These are phyloP conservation scores for Triplophysa rosa DNA, from an alignment of 2,113 vertebrate species.

Conservation along the genomic window DNA sequence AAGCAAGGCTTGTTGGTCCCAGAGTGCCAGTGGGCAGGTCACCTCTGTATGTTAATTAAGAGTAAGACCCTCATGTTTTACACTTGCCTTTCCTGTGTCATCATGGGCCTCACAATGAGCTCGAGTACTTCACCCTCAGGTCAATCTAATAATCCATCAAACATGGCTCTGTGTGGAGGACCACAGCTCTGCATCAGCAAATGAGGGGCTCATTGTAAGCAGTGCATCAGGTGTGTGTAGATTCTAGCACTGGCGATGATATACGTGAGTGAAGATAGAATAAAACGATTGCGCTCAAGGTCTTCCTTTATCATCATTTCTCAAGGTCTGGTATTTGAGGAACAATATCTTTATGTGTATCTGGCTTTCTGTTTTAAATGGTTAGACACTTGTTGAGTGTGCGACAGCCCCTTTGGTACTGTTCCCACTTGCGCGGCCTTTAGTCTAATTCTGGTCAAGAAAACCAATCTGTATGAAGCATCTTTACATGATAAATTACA, in stretches of 20 bases:
- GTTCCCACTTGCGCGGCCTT: no score
- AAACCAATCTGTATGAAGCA: no score
- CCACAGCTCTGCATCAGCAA: constrained; percentile 10
- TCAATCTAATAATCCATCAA: constrained; percentile 41
- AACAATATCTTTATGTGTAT: background rate
- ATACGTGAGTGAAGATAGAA: background rate
- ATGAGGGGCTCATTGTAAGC: constrained; percentile 10
- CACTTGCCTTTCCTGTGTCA: constrained; percentile 30
- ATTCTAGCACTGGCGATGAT: background rate
- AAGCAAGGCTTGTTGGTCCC: background rate
- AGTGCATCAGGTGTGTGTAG: background rate
- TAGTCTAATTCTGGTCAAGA: no score
- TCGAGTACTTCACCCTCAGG: constrained; percentile 20
- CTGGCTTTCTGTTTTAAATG: background rate
- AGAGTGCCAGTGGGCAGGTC: constrained; percentile 28
- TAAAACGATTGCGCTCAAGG: background rate
- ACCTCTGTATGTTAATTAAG: background rate
- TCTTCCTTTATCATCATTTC: background rate
- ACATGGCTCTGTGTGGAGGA: background rate
- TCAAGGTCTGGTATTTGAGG: background rate
- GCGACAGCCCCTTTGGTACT: no score
- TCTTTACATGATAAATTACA: no score
- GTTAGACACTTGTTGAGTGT: background rate
- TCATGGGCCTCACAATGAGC: constrained; percentile 36
- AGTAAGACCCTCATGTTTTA: constrained; percentile 28